Evolutionary conservation across 2,113 vertebrate species (phyloP), one percentile per base, ranked within the genome.

Genomic region (Haplochromis burtoni): DNA sequence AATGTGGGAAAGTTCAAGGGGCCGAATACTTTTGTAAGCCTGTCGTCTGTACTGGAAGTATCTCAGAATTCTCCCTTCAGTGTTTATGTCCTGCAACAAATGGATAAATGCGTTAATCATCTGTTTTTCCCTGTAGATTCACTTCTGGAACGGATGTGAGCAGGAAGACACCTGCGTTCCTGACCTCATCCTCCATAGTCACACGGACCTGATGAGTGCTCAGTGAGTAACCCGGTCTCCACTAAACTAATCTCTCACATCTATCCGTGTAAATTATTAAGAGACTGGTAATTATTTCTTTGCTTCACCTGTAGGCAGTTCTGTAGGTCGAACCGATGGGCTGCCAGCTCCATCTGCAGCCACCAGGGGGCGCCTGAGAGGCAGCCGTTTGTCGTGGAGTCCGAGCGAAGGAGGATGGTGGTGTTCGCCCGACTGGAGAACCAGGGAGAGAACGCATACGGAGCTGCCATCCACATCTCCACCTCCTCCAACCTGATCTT

Each of bases 61-160:
- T 40, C n/a, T 71, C 40, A 5, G 40, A 73, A 29, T 45, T 10
- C n/a, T 24, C 8, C n/a, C 5, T 40, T 4, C 33, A 9, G 3
- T 31, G 35, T n/a, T 61, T 31, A 19, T 6, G 12, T 13, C 24
- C 33, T 12, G 5, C n/a, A 17, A 26, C 35, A 42, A 35, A 78
- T 35, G 31, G 13, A 82, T 3, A 31, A 87, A 26, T 19, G 6
- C 2, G 5, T 29, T 31, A 17, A 57, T 29, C 7, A 0, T 10
- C 49, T 14, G 88, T 13, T 14, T 85, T 5, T 63, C 1, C 12
- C 29, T 2, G 3, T 51, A 99, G 98, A 97, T 99, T 16, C 97
- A 97, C 6, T 99, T 99, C 96, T 99, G 98, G 98, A 99, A 99
- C 0, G 98, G 98, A 9, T 99, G 98, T 94, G 97, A 96, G 0